Conservation (phyloP, 2,113 vertebrate genomes). For the Alouatta palliata region DNA sequence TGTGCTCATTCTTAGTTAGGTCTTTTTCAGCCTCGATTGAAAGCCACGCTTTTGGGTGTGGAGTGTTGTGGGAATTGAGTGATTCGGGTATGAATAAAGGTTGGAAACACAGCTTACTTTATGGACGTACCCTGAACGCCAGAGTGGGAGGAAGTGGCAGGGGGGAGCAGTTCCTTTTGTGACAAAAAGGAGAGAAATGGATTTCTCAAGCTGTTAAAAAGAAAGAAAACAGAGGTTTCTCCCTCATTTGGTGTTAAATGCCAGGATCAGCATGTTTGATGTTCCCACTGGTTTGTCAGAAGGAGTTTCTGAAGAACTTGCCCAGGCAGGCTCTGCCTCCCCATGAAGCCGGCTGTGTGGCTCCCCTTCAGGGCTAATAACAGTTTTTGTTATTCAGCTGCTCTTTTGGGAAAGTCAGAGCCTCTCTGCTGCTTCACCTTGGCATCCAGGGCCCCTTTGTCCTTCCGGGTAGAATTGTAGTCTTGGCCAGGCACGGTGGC, state of each 20-base stretch:
- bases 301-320: constrained; percentile 9
- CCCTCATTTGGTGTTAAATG: not conserved
- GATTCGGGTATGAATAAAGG: accelerated
- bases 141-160: not conserved
- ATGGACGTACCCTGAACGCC: accelerated
- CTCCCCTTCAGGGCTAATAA: not conserved
- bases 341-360: not conserved
- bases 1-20: not conserved
- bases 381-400: constrained; percentile 21
- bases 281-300: constrained; percentile 38
- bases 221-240: not conserved
- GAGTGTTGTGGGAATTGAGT: accelerated
- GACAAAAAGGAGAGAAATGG: not conserved
- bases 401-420: constrained; percentile 22
- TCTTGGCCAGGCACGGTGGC: no score
- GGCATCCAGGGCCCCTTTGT: not conserved
- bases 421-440: not conserved
- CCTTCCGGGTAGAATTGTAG: not conserved
- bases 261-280: constrained; percentile 24
- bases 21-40: accelerated
- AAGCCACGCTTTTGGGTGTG: accelerated
- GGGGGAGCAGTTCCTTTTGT: not conserved
- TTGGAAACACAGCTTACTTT: not conserved
- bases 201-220: not conserved
- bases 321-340: constrained; percentile 51